phyloP scores from a whole-genome alignment of 2,113 vertebrate genomes.

The Accipiter virgatus region DNA sequence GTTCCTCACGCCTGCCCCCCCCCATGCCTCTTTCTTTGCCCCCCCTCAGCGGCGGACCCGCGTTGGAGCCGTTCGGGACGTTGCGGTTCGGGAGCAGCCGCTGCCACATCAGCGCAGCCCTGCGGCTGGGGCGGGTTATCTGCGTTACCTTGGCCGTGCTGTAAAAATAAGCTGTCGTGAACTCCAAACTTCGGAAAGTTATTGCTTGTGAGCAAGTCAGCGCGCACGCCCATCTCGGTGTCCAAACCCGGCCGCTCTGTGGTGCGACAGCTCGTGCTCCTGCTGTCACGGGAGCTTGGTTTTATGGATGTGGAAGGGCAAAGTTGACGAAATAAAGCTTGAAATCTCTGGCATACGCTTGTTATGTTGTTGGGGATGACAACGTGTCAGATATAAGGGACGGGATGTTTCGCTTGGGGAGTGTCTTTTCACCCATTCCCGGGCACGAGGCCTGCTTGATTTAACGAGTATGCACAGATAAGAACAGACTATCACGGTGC shows the following conservation, averaged over 20 bases:
- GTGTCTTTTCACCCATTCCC: background rate
- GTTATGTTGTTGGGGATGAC: background rate
- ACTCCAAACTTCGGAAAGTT: background rate
- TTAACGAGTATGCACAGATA: background rate
- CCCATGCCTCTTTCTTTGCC: background rate
- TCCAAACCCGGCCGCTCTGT: fast-evolving
- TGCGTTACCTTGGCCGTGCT: background rate
- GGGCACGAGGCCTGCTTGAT: background rate
- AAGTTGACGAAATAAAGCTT: background rate
- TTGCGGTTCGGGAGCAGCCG: background rate
- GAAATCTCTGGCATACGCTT: background rate
- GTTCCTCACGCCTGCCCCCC: background rate
- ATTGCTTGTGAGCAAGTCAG: background rate
- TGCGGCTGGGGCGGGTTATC: background rate
- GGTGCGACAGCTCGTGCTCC: background rate
- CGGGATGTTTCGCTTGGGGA: background rate
- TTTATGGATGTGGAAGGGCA: background rate
- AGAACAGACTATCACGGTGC: fast-evolving
- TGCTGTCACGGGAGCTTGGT: background rate
- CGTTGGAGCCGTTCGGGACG: background rate
- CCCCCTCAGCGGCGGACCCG: background rate
- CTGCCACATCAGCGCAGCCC: fast-evolving
- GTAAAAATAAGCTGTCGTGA: fast-evolving
- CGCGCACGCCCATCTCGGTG: fast-evolving
- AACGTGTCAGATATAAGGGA: background rate